phyloP scores from a whole-genome alignment of 2,888 invertebrate species.

The Epinotia demarniana region DNA sequence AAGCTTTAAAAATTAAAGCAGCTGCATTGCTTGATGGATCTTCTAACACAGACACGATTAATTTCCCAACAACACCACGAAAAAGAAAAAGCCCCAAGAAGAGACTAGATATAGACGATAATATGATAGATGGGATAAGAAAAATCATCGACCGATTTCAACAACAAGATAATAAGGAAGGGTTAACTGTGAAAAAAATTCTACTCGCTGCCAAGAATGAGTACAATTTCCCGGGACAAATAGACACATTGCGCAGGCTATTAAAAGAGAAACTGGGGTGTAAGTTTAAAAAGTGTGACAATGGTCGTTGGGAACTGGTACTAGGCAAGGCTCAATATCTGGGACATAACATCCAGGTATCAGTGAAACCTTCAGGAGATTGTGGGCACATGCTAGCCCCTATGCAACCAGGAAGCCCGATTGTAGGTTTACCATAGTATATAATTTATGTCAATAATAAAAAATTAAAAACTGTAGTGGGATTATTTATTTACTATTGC shows the following conservation, averaged over 20 bases:
- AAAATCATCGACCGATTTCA: conserved; percentile 26
- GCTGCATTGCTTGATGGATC: conserved; percentile 26
- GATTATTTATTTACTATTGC: neutral
- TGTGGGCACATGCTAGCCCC: neutral
- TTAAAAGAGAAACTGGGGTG: conserved; percentile 24
- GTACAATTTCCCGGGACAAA: conserved; percentile 30
- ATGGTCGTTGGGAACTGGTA: conserved; percentile 26
- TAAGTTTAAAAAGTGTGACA: conserved; percentile 31
- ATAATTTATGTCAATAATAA: neutral
- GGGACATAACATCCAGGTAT: neutral
- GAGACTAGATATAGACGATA: conserved; percentile 31
- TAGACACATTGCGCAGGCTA: conserved; percentile 25
- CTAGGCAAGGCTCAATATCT: conserved; percentile 8
- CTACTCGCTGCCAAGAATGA: conserved; percentile 23
- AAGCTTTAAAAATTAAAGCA: conserved; percentile 26
- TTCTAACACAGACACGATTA: conserved; percentile 12
- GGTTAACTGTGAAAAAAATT: conserved; percentile 23
- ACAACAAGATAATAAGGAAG: conserved; percentile 19
- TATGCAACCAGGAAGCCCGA: neutral
- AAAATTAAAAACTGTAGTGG: neutral
- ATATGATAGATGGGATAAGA: conserved; percentile 22
- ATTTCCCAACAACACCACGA: conserved; percentile 15
- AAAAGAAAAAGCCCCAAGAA: conserved; percentile 29
- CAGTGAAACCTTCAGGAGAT: neutral
- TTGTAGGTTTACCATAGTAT: neutral